Base-by-base conservation (phyloP, 92 coral and sea anemone genomes). In the Blastomussa wellsi region DNA sequence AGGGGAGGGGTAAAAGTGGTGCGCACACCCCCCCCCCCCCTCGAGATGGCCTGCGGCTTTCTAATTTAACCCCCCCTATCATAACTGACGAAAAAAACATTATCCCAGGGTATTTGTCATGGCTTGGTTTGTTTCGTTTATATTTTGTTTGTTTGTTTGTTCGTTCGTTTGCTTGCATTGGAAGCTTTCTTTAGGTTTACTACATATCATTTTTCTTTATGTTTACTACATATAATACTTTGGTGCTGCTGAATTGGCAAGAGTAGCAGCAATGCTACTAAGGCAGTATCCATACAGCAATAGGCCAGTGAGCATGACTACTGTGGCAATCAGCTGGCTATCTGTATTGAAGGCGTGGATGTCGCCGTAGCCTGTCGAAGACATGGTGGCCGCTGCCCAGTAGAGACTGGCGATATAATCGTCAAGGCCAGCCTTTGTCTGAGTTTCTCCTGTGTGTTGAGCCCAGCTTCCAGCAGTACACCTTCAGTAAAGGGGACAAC, bases 311-410 rank as follows among this genome's bases (percentile, higher is more conserved):
- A 94, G 86, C 98, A 94, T 94, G 78, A 94, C 98, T 19, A 79
- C 20, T 28, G 81, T 83, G 52, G 95, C 86, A 72, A 92, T 87
- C 85, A 94, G 84, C 71, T 94, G 93, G 49, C 94, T 94, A 7
- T 83, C 68, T 20, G 76, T 67, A 81, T 92, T 91, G 72, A 90
- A 89, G 60, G 98, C 98, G 66, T 94, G 98, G 79, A 94, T 94
- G 48, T 94, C 98, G 20, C 98, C 98, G 79, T 94, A 94, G 16
- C 98, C 98, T 12, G 98, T 94, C 20, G 98, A 94, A 0, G 95
- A 89, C 98, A 94, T 94, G 29, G 98, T 85, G 32, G 98, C 98
- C 10, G 98, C 98, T 10, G 98, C 95, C 98, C 98, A 94, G 92
- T 94, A 94, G 35, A 94, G 79, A 26, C 81, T 85, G 14, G 98